Percentiles rank a stretch among this genome's conserved stretches.
Conservation (phyloP, 2,113 vertebrate species). For the Nyctereutes procyonoides region DNA sequence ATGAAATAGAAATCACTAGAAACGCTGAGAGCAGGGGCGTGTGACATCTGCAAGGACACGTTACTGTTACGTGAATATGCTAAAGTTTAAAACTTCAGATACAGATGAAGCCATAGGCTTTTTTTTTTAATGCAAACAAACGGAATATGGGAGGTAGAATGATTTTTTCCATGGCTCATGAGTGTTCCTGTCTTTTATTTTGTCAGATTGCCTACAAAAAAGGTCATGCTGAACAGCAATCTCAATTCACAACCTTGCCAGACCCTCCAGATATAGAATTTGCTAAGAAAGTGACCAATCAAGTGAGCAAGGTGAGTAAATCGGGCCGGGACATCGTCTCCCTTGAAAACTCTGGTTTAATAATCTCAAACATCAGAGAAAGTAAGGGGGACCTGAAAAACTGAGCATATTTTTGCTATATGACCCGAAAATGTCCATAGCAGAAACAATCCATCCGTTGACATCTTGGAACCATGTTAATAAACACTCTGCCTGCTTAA, state of each 20-base stretch:
- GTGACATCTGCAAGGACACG: neutral
- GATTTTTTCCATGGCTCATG: neutral
- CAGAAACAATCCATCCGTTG: neutral
- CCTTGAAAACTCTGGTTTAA: neutral
- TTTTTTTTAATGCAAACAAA: neutral
- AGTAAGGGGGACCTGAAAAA: neutral
- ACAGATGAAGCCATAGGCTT: neutral
- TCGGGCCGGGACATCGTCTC: neutral
- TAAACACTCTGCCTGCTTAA: neutral
- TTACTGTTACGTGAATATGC: neutral
- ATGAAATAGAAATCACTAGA: neutral
- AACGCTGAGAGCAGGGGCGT: neutral
- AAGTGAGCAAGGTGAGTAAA: conserved; percentile 95
- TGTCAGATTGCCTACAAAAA: conserved; percentile 96
- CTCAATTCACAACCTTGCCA: conserved; percentile 93
- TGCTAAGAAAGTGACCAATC: conserved; percentile 92
- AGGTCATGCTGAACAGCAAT: conserved; percentile 91
- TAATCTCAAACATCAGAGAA: neutral
- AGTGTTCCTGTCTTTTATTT: neutral
- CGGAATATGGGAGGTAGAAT: neutral
- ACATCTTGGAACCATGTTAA: neutral
- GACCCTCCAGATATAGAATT: conserved; percentile 94
- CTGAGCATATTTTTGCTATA: neutral
- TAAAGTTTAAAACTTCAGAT: neutral
- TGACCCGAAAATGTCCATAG: neutral